Evolutionary conservation across 1,140 invertebrate species (phyloP), one percentile per base, ranked within the genome.

Genomic region (Oppia nitens): DNA sequence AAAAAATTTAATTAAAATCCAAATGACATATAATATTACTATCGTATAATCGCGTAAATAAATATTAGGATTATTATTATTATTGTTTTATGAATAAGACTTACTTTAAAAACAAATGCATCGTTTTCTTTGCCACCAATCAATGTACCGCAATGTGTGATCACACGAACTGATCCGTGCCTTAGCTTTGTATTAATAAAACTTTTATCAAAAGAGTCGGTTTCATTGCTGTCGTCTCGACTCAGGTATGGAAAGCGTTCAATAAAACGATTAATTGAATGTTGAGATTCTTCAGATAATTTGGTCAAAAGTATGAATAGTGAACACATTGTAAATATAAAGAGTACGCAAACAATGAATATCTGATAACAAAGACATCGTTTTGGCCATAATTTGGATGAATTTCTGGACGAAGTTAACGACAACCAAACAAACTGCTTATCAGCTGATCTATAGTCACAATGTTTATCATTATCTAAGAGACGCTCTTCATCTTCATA

Each of bases 71-170:
- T n/a, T n/a, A n/a, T n/a, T n/a, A n/a, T n/a, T n/a, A n/a, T n/a
- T n/a, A n/a, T n/a, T n/a, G n/a, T n/a, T n/a, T n/a, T n/a, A n/a
- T n/a, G n/a, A n/a, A n/a, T n/a, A n/a, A n/a, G n/a, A n/a, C 32
- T 52, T 58, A 63, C 62, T 59, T 63, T 63, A 51, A 63, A 63
- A 24, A 60, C 61, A 52, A 63, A 63, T 14, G 62, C 62, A n/a
- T 59, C 62, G 21, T 63, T 55, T 58, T 63, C 62, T 20, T 60
- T 58, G 14, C 54, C 54, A 14, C 62, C 62, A 3, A 58, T 51
- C 20, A 60, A 57, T 40, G 57, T 52, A 24, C 62, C 62, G 24
- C 62, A 63, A 28, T 63, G 57, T 11, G 62, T 63, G 26, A 49
- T 55, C 4, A 63, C 62, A 0, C 60, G 45, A 11, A 63, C 53